phyloP scores from a whole-genome alignment of 2,113 vertebrate genomes.

The Todiramphus chloris region DNA sequence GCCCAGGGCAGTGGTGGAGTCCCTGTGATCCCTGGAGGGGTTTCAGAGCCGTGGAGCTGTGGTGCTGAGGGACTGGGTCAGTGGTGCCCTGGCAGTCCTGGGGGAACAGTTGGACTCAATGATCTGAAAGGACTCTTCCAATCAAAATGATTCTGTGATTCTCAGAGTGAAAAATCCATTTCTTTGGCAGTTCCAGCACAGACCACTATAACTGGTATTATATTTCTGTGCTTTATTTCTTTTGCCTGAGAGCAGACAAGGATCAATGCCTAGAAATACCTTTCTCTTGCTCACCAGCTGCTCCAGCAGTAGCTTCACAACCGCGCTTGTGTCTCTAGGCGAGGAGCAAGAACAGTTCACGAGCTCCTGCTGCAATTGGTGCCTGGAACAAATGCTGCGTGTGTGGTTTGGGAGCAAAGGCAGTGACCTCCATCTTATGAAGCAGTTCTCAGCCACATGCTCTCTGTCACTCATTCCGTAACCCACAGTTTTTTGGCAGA shows the following conservation, averaged over 20 bases:
- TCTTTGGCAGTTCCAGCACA: background rate
- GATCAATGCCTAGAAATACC: background rate
- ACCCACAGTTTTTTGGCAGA: background rate
- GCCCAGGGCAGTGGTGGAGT: background rate
- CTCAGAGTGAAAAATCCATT: background rate
- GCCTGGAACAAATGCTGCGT: fast-evolving
- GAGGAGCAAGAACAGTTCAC: background rate
- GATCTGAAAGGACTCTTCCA: too few relatives aligned
- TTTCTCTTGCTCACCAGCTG: background rate
- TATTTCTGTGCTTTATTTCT: background rate
- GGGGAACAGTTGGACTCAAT: background rate
- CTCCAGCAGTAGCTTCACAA: background rate
- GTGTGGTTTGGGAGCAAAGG: background rate
- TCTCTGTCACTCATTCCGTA: background rate
- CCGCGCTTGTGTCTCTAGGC: fast-evolving
- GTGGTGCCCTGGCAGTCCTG: background rate
- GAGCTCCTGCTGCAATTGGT: background rate
- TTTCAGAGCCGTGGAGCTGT: too few relatives aligned
- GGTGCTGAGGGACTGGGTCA: background rate
- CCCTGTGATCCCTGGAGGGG: background rate
- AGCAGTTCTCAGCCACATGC: background rate
- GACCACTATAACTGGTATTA: background rate
- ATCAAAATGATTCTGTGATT: background rate
- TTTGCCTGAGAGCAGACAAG: background rate
- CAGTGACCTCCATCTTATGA: background rate